A percentile compares a stretch with the other conserved stretches of the same genome.
phyloP scores from a whole-genome alignment of 2,797 vertebrate genomes.

The Manis javanica region DNA sequence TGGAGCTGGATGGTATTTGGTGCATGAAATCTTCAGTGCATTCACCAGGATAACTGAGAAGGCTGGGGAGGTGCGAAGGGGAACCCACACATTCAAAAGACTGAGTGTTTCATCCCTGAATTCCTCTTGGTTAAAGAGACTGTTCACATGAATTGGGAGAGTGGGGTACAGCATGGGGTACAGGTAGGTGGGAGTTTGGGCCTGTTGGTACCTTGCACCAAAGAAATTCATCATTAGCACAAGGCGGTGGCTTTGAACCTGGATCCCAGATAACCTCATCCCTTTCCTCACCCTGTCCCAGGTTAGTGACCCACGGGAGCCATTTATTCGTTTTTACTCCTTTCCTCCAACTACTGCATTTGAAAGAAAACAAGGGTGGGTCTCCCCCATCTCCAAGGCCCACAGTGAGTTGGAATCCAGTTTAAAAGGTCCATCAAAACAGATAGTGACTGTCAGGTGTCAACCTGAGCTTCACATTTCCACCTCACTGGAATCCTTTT shows the following conservation, averaged over 20 bases:
- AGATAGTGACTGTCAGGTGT: neutral
- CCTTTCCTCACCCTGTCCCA: neutral
- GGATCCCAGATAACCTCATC: neutral
- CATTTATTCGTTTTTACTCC: neutral
- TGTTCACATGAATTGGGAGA: neutral
- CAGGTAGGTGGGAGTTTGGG: neutral
- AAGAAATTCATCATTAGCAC: neutral
- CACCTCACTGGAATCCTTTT: neutral
- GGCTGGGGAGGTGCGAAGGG: neutral
- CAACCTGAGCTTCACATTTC: neutral
- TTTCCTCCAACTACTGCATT: neutral
- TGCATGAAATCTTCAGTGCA: slow-evolving; percentile 75
- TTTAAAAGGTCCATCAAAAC: neutral
- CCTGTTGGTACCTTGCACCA: neutral
- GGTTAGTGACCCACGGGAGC: neutral
- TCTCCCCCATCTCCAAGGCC: neutral
- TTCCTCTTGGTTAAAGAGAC: slow-evolving; percentile 43
- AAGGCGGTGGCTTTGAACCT: neutral
- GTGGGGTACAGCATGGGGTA: neutral
- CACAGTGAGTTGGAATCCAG: neutral
- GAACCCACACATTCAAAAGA: slow-evolving; percentile 5
- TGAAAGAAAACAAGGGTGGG: neutral
- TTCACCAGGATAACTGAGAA: slow-evolving; percentile 65
- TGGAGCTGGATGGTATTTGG: slow-evolving; percentile 88
- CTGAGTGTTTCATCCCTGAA: neutral